These are phyloP conservation scores for Sitophilus oryzae DNA, from an alignment of 1,140 invertebrate species.

Conservation along the genomic window DNA sequence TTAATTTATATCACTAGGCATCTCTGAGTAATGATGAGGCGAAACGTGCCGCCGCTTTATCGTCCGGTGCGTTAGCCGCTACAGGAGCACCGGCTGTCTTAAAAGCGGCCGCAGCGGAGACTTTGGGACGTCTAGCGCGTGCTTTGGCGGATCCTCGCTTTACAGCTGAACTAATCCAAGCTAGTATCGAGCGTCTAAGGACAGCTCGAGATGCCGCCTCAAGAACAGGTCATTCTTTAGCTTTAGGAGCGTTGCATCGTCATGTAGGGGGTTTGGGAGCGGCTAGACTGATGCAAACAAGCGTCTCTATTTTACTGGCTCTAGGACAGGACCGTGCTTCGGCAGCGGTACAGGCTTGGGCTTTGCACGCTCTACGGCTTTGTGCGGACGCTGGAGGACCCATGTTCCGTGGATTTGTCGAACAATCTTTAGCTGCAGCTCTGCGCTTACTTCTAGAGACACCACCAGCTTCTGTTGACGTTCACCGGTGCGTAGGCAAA, in stretches of 20 bases:
- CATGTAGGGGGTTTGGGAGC: conserved; percentile 88
- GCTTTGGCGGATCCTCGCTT: conserved; percentile 79
- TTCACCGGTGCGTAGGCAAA: conserved; percentile 92
- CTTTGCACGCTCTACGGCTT: conserved; percentile 87
- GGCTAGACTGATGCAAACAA: conserved; percentile 86
- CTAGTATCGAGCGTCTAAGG: conserved; percentile 84
- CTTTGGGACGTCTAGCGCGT: conserved; percentile 84
- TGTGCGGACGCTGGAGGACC: conserved; percentile 97
- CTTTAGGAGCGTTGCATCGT: conserved; percentile 85
- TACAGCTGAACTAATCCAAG: conserved; percentile 85
- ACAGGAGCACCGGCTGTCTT: conserved; percentile 13
- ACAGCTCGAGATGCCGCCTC: conserved; percentile 81
- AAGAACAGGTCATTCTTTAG: conserved; percentile 86
- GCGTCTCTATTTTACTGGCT: conserved; percentile 88
- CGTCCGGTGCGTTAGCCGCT: conserved; percentile 13
- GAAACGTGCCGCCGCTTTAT: conserved; percentile 9
- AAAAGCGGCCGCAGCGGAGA: conserved; percentile 66
- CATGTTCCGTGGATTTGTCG: conserved; percentile 96
- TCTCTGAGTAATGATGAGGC: conserved; percentile 16
- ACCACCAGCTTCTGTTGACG: conserved; percentile 83
- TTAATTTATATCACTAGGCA: conserved; percentile 4
- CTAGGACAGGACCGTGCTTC: conserved; percentile 89
- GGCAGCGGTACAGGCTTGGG: conserved; percentile 92
- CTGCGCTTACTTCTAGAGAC: conserved; percentile 85
- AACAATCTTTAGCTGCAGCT: conserved; percentile 83